phyloP scores from a whole-genome alignment of 2,113 vertebrate species.

The Dasyurus viverrinus region DNA sequence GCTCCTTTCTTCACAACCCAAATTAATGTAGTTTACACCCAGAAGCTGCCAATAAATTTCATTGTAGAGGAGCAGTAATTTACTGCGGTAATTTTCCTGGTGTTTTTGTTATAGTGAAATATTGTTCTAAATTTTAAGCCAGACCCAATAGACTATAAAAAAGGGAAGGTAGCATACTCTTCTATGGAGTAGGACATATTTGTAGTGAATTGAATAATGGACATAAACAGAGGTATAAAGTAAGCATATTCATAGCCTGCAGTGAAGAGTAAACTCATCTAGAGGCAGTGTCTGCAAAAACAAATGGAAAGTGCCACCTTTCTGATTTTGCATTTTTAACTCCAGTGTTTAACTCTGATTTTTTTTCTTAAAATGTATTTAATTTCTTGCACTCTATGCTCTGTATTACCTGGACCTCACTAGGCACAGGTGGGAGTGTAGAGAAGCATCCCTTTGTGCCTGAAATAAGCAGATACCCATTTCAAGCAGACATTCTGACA shows the following conservation, averaged over 20 bases:
- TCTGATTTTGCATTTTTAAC: neutral
- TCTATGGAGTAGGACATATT: neutral
- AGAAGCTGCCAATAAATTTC: neutral
- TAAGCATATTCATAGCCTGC: neutral
- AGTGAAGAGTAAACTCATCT: conserved; percentile 2
- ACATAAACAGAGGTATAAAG: neutral
- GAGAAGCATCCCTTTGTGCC: conserved; percentile 15
- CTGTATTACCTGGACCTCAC: neutral
- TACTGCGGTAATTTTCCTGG: conserved; percentile 31
- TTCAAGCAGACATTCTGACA: neutral
- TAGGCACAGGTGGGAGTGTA: conserved; percentile 32
- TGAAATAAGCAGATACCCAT: neutral
- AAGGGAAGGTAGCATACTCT: conserved; percentile 29
- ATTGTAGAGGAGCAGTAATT: conserved; percentile 3
- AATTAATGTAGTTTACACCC: conserved; percentile 12
- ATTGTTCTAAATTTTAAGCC: conserved; percentile 52
- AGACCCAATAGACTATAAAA: conserved; percentile 17
- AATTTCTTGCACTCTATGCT: conserved; percentile 42
- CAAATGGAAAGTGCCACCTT: neutral
- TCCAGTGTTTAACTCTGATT: neutral
- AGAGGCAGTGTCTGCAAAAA: neutral
- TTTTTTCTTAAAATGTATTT: neutral
- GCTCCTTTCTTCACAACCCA: conserved; percentile 7
- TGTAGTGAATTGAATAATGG: conserved; percentile 4
- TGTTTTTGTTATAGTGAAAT: conserved; percentile 51